Conservation (phyloP, 2,888 invertebrate genomes). For the Brachypalpus laphriformis region DNA sequence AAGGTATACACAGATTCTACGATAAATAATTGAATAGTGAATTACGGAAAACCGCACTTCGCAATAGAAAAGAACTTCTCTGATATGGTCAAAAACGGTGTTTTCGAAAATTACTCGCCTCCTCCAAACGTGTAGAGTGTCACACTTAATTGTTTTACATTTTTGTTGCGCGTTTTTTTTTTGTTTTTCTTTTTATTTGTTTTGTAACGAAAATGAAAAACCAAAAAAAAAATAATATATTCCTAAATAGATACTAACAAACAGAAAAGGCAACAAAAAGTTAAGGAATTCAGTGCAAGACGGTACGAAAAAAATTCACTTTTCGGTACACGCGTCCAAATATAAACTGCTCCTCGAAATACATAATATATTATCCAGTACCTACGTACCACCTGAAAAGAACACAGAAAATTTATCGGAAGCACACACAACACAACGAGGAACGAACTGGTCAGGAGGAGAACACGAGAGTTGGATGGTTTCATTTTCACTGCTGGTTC, state of each 20-base stretch:
- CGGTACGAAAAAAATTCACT: slow-evolving; percentile 64
- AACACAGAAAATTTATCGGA: slow-evolving; percentile 55
- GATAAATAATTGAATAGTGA: slow-evolving; percentile 13
- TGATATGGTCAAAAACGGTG: slow-evolving; percentile 47
- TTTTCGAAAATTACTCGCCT: slow-evolving; percentile 1
- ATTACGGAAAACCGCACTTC: slow-evolving; percentile 25
- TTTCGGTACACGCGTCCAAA: slow-evolving; percentile 74
- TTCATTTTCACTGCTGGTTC: slow-evolving; percentile 51
- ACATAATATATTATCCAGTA: slow-evolving; percentile 74
- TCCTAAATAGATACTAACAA: slow-evolving; percentile 52
- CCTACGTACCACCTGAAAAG: slow-evolving; percentile 70
- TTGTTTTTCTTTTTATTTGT: background rate
- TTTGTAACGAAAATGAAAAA: background rate
- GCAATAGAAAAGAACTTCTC: background rate
- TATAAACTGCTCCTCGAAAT: slow-evolving; percentile 71
- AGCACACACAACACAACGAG: slow-evolving; percentile 60
- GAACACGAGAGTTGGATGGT: slow-evolving; percentile 61
- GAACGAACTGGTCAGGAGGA: slow-evolving; percentile 74
- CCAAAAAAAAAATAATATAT: slow-evolving; percentile 11
- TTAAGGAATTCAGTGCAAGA: slow-evolving; percentile 67
- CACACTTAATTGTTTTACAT: slow-evolving; percentile 6
- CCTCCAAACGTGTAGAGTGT: background rate
- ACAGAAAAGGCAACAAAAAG: slow-evolving; percentile 57
- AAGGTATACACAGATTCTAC: slow-evolving; percentile 30
- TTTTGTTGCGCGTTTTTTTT: background rate